phyloP scores from a whole-genome alignment of 2,888 invertebrate genomes.

The Drosophila macrothrix region DNA sequence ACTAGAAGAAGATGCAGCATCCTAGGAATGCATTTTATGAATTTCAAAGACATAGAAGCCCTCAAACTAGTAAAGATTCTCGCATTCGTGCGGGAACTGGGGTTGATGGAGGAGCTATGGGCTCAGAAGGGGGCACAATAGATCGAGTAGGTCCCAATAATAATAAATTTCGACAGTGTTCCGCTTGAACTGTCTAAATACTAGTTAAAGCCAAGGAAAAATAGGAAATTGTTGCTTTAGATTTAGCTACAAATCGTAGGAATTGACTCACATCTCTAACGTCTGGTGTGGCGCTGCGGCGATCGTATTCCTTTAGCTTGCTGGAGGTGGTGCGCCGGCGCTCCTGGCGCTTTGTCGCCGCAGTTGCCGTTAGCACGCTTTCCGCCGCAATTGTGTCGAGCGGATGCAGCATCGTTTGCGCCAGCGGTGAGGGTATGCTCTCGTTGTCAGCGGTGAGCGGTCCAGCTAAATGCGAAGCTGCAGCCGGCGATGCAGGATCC shows the following conservation, averaged over 20 bases:
- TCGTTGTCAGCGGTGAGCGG: slow-evolving; percentile 79
- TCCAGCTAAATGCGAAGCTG: slow-evolving; percentile 83
- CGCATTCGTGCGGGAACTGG: too few species aligned
- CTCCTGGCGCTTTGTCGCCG: slow-evolving; percentile 71
- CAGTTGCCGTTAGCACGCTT: slow-evolving; percentile 18
- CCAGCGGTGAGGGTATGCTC: slow-evolving; percentile 84
- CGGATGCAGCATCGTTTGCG: slow-evolving; percentile 72
- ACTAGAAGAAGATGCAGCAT: too few species aligned
- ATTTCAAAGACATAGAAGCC: too few species aligned
- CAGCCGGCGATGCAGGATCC: slow-evolving; percentile 89
- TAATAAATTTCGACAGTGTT: background rate
- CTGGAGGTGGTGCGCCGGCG: slow-evolving; percentile 84
- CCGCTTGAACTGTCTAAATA: background rate
- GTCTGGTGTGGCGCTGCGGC: slow-evolving; percentile 86
- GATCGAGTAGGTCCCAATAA: too few species aligned
- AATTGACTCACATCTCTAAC: slow-evolving; percentile 82
- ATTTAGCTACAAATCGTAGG: background rate
- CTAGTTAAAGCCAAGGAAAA: background rate
- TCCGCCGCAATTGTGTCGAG: slow-evolving; percentile 74
- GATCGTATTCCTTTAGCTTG: slow-evolving; percentile 75
- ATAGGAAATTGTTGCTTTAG: background rate
- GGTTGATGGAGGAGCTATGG: too few species aligned
- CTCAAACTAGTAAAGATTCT: too few species aligned
- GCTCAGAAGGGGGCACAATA: too few species aligned
- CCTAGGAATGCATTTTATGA: too few species aligned